Evolutionary conservation across 2,888 invertebrate genomes (phyloP).

Genomic region (Andrena flavipes): DNA sequence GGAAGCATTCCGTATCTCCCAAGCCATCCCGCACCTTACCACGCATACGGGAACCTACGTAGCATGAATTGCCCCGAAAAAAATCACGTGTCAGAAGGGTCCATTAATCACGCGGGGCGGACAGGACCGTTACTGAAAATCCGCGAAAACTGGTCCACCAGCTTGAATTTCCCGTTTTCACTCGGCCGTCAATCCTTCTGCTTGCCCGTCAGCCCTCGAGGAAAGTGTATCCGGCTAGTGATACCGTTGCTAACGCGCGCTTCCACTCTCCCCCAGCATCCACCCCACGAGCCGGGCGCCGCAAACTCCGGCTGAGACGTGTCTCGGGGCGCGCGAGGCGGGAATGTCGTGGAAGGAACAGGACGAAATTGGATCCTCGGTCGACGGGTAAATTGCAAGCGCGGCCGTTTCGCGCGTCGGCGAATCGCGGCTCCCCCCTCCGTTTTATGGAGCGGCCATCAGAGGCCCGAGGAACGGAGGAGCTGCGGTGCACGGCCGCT

Average conservation of each 20-base stretch:
- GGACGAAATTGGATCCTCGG: conserved; percentile 64
- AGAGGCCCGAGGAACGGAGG: background rate
- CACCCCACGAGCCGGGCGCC: background rate
- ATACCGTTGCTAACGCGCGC: conserved; percentile 28
- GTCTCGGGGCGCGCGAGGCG: conserved; percentile 21
- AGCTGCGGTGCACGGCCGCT: background rate
- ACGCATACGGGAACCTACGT: background rate
- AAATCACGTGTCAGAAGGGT: conserved; percentile 7
- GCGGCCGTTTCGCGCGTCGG: conserved; percentile 48
- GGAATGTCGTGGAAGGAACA: conserved; percentile 23
- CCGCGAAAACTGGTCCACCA: conserved; percentile 23
- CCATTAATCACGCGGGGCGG: conserved; percentile 29
- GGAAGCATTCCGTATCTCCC: background rate
- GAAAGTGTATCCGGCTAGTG: conserved; percentile 26
- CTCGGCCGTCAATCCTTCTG: conserved; percentile 25
- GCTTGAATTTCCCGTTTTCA: conserved; percentile 26
- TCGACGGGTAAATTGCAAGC: conserved; percentile 61
- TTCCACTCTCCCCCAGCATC: conserved; percentile 1
- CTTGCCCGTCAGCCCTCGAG: conserved; percentile 20
- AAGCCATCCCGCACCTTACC: background rate
- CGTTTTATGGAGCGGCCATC: conserved; percentile 32
- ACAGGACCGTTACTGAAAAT: conserved; percentile 30
- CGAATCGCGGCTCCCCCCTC: conserved; percentile 19
- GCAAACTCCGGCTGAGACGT: conserved; percentile 11
- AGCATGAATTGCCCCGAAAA: conserved; percentile 4